Conservation (phyloP, 2,797 vertebrate genomes). For the Hypotaenidia okinawae region DNA sequence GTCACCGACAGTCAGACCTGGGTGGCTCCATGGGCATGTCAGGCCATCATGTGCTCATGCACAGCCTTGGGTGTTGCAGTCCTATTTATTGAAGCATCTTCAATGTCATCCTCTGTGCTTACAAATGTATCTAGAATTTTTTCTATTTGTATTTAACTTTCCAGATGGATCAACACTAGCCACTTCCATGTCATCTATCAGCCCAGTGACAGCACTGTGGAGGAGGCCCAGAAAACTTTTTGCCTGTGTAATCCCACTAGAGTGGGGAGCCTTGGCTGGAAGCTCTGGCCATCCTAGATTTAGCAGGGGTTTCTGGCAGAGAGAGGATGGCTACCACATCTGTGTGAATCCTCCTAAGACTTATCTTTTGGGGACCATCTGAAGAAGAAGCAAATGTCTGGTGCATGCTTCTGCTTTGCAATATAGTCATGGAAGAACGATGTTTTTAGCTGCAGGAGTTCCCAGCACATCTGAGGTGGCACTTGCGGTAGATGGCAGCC, state of each 20-base stretch:
- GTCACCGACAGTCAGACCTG: rapidly evolving
- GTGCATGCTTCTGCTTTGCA: neutral
- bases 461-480: rapidly evolving
- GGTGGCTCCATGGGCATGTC: neutral
- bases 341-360: neutral
- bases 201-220: neutral
- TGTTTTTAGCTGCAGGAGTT: rapidly evolving
- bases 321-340: rapidly evolving
- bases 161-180: neutral
- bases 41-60: neutral
- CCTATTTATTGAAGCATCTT: neutral
- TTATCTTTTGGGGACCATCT: neutral
- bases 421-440: rapidly evolving
- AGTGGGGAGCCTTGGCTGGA: neutral
- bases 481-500: rapidly evolving
- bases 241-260: rapidly evolving
- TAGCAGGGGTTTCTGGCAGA: neutral
- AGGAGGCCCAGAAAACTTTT: neutral
- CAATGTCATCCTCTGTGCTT: neutral
- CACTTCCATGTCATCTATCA: neutral
- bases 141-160: neutral
- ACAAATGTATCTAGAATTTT: neutral
- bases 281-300: neutral
- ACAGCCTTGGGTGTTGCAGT: neutral
- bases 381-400: neutral